Evolutionary conservation across 2,888 invertebrate genomes (phyloP), one percentile per base, ranked within the genome.

Genomic region (Mesoligia furuncula): DNA sequence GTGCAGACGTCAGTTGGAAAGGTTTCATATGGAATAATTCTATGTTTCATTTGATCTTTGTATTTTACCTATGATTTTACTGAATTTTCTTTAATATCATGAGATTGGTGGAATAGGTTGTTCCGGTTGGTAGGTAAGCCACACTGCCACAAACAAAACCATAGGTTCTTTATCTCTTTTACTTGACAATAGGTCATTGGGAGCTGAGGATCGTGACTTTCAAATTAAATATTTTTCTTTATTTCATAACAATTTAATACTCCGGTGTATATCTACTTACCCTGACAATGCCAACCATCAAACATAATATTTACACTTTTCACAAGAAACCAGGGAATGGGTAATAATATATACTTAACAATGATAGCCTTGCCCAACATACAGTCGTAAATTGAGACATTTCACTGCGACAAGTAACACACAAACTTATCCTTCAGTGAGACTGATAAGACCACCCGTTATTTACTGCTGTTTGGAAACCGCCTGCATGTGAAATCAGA

Each of bases 401-500:
- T 59, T 62, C 45, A 66, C 67, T 27, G 59, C 66, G 75, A 73
- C 66, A 71, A 51, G 48, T 59, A 73, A 39, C 36, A 72, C 27
- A 66, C 62, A 57, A 70, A 83, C 45, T 48, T 83, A 72, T 83
- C 68, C 77, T 84, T 81, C 73, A 45, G 57, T 45, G 36, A 24
- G 17, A 64, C 75, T 84, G 85, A 84, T 86, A 84, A 85, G 73
- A 78, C 66, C 64, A 73, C 45, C 39, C 24, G 13, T 73, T 75
- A 57, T 79, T 79, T 75, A 75, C 71, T 31, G 69, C 57, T 73
- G 39, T 86, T 82, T 83, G 72, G 87, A 73, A 86, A 86, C 69
- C n/a, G 65, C 69, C 42, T 73, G 85, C 76, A 86, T 86, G 73
- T 82, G 87, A 82, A 86, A 86, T 85, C 85, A 82, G 66, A 73